Base-by-base conservation (phyloP, 2,797 vertebrate genomes). In the Miichthys miiuy region DNA sequence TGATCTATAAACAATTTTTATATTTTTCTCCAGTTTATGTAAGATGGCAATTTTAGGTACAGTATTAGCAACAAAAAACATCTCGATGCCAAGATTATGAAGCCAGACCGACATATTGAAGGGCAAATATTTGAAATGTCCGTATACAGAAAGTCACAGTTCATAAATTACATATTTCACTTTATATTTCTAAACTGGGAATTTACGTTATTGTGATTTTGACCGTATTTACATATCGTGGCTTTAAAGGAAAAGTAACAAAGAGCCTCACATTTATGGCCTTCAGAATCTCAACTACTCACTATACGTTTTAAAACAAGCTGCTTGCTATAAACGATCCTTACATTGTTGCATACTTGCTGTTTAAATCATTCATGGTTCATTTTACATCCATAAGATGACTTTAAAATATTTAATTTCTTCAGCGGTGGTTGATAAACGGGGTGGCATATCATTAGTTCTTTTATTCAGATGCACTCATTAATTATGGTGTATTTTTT, bases 121-220 rank as follows among this genome's bases (percentile, higher is more conserved):
- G 20, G 34, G 7, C 17, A 8, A 47, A 14, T 61, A 27, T 63
- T 78, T 65, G 38, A 68, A 60, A 52, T 50, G 16, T 65, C 17
- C n/a, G 21, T 61, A 47, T 54, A 23, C 11, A 41, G 4, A 5
- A 44, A 46, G 48, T 47, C 12, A 2, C 11, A 1, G 6, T 34
- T 14, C n/a, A 3, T 11, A 13, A 14, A 25, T 72, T 30, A 57
- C 34, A 30, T 12, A 47, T 12, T 58, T 51, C 6, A 41, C 9
- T 23, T 23, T 41, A 14, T 1, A 17, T 38, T 38, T 23, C 20
- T 12, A 23, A 50, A 60, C 56, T 10, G 52, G 23, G 46, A 62
- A 14, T 8, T n/a, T 13, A 8, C 34, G 8, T 38, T 38, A 38
- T 38, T 0, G 8, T 38, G 34, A 8, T 38, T 38, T 38, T 38